Conservation (phyloP, 1,140 invertebrate species). For the Anthonomus grandis region DNA sequence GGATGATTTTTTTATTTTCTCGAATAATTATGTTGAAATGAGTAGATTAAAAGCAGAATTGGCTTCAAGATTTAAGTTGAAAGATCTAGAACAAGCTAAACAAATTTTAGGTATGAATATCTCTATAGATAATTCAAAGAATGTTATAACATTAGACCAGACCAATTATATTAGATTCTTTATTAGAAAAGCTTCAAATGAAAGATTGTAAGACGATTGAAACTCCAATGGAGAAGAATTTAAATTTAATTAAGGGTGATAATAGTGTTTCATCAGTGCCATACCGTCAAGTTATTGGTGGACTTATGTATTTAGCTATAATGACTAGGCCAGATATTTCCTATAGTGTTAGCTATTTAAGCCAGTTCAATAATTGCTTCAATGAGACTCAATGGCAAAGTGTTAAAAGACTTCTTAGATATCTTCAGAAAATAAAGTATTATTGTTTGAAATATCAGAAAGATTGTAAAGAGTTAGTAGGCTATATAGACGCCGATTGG, state of each 20-base stretch:
- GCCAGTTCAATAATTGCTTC: slow-evolving; percentile 44
- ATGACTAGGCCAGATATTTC: slow-evolving; percentile 51
- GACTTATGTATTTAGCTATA: slow-evolving; percentile 49
- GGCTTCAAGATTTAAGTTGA: slow-evolving; percentile 33
- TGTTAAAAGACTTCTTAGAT: slow-evolving; percentile 48
- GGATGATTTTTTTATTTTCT: slow-evolving; percentile 20
- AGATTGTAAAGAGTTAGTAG: slow-evolving; percentile 27
- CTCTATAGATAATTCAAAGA: slow-evolving; percentile 8
- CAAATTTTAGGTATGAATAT: slow-evolving; percentile 37
- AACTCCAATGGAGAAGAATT: slow-evolving; percentile 31
- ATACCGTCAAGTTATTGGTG: slow-evolving; percentile 47
- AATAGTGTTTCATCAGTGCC: slow-evolving; percentile 12
- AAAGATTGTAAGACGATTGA: slow-evolving; percentile 23
- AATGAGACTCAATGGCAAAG: slow-evolving; percentile 41
- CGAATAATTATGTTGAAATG: slow-evolving; percentile 21
- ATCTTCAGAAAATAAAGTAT: slow-evolving; percentile 47
- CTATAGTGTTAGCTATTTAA: slow-evolving; percentile 46
- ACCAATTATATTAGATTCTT: slow-evolving; percentile 30
- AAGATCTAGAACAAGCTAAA: slow-evolving; percentile 35
- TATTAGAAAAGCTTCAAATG: slow-evolving; percentile 25
- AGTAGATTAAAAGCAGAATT: slow-evolving; percentile 25
- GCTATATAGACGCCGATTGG: slow-evolving; percentile 36
- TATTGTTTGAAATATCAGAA: slow-evolving; percentile 13
- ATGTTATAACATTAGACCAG: slow-evolving; percentile 28
- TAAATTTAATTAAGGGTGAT: slow-evolving; percentile 20